Conservation (phyloP, 2,797 vertebrate genomes). For the Sebastes oblongus region DNA sequence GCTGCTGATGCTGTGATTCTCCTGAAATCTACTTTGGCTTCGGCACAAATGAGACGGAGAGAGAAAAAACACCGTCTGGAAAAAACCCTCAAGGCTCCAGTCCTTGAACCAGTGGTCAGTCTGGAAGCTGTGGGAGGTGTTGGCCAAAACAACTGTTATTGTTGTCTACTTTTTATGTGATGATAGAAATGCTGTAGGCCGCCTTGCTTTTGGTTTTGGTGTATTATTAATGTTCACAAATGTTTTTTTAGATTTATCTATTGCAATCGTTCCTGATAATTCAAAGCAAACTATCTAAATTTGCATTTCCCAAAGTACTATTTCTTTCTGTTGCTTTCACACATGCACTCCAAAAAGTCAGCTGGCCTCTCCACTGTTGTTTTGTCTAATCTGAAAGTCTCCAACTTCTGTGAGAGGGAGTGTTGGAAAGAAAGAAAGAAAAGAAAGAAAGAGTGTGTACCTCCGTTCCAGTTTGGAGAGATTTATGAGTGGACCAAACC, state of each 20-base stretch:
- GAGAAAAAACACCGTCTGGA: constrained; percentile 67
- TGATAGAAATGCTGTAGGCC: not conserved
- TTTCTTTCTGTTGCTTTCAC: constrained; percentile 13
- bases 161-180: not conserved
- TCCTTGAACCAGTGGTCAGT: constrained; percentile 51
- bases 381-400: constrained; percentile 69
- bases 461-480: constrained; percentile 80
- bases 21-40: constrained; percentile 64
- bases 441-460: constrained; percentile 54
- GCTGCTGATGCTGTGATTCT: constrained; percentile 72
- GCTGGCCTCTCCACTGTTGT: constrained; percentile 51
- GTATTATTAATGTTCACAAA: not conserved
- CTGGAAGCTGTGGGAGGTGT: constrained; percentile 57
- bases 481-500: constrained; percentile 80
- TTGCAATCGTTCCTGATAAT: not conserved
- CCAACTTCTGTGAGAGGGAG: constrained; percentile 55
- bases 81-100: constrained; percentile 56
- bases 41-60: constrained; percentile 57
- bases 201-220: not conserved
- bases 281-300: not conserved
- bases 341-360: constrained; percentile 39
- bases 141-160: constrained; percentile 44
- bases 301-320: not conserved
- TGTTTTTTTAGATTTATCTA: not conserved
- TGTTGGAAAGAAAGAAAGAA: constrained; percentile 18